phyloP scores from a whole-genome alignment of 2,797 vertebrate species.

The Hylomyscus alleni region DNA sequence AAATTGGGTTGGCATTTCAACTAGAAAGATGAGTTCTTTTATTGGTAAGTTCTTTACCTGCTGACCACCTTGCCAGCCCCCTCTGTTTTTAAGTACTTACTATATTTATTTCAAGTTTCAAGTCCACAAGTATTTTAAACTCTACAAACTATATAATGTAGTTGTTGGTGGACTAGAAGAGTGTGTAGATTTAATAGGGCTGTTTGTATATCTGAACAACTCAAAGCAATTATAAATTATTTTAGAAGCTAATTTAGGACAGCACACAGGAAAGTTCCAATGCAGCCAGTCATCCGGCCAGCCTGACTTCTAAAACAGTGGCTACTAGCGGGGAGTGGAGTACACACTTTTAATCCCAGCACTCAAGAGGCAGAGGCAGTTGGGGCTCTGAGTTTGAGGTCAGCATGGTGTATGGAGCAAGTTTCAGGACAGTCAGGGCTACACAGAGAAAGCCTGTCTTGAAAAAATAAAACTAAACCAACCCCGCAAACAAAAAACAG shows the following conservation, averaged over 20 bases:
- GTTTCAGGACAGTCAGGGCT: too few species aligned
- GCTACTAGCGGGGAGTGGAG: slow-evolving; percentile 68
- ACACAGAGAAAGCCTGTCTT: not conserved
- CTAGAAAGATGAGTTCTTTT: not conserved
- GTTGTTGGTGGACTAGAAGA: slow-evolving; percentile 80
- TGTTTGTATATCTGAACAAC: slow-evolving; percentile 87
- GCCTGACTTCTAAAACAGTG: slow-evolving; percentile 83
- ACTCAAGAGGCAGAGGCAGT: too few species aligned
- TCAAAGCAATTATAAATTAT: slow-evolving; percentile 85
- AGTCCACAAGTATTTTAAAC: slow-evolving; percentile 85
- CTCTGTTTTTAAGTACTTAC: not conserved
- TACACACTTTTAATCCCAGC: not conserved
- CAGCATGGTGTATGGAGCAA: too few species aligned
- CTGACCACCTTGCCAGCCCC: not conserved
- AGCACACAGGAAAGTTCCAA: slow-evolving; percentile 83
- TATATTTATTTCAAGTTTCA: slow-evolving; percentile 2
- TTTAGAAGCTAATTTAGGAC: slow-evolving; percentile 82
- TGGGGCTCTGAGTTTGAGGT: not conserved
- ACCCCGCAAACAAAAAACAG: slow-evolving; percentile 76
- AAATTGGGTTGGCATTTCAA: not conserved
- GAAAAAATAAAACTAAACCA: not conserved
- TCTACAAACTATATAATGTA: slow-evolving; percentile 80
- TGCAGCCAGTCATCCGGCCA: slow-evolving; percentile 77
- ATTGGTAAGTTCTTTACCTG: not conserved
- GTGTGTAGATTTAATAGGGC: slow-evolving; percentile 82